Evolutionary conservation across 2,113 vertebrate species (phyloP).

Genomic region (Scytalopus superciliaris): DNA sequence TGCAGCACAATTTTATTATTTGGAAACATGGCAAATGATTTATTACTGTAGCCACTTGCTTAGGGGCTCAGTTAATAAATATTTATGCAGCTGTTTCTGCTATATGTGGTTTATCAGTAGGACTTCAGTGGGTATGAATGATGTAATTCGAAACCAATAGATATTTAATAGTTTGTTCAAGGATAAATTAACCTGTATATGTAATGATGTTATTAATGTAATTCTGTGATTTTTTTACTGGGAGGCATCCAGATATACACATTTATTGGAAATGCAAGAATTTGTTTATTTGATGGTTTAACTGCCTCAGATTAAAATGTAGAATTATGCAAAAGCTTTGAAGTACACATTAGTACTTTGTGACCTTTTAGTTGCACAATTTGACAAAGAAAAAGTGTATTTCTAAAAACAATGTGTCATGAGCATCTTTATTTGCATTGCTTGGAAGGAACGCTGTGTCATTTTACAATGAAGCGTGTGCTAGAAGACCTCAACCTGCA

Average conservation of each 20-base stretch:
- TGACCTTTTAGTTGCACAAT: not conserved
- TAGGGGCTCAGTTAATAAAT: conserved; percentile 6
- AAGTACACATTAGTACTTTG: not conserved
- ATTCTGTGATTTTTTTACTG: not conserved
- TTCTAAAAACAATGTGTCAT: not conserved
- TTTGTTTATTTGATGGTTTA: not conserved
- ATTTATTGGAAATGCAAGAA: not conserved
- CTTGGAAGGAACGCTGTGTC: not conserved
- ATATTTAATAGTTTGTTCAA: not conserved
- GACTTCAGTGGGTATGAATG: not conserved
- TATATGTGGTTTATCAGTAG: conserved; percentile 7
- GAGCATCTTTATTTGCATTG: not conserved
- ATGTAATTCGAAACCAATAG: not conserved
- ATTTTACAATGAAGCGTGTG: not conserved
- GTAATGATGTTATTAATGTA: not conserved
- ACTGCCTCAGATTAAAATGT: not conserved
- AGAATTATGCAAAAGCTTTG: not conserved
- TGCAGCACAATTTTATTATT: not conserved
- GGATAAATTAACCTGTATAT: not conserved
- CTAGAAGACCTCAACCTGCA: not conserved
- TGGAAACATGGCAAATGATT: not conserved
- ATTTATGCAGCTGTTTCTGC: conserved; percentile 18
- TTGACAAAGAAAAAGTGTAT: not conserved
- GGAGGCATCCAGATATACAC: not conserved
- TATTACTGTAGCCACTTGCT: not conserved